phyloP scores from a whole-genome alignment of 2,888 invertebrate species.

The Ophioninae sp. region DNA sequence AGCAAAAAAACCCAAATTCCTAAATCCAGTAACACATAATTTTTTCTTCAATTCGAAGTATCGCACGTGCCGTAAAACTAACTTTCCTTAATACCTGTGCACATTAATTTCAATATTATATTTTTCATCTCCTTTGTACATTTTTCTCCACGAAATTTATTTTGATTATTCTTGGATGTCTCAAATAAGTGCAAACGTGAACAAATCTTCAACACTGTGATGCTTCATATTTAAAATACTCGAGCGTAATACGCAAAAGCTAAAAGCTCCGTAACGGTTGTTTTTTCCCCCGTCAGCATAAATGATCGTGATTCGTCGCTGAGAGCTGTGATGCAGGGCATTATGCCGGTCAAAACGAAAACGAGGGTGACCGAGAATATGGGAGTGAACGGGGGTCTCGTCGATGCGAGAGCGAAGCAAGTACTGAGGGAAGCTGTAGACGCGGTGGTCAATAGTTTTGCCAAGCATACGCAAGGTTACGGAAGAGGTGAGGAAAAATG shows the following conservation, averaged over 20 bases:
- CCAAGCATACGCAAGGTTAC: conserved; percentile 87
- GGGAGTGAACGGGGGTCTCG: conserved; percentile 79
- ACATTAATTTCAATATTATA: too few relatives aligned
- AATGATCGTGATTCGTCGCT: conserved; percentile 69
- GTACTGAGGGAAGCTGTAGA: conserved; percentile 87
- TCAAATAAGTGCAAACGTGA: too few relatives aligned
- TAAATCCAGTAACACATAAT: too few relatives aligned
- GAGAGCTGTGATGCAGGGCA: conserved; percentile 76
- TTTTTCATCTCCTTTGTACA: too few relatives aligned
- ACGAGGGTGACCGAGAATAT: conserved; percentile 78
- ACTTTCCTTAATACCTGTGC: too few relatives aligned
- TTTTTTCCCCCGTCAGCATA: conserved; percentile 63
- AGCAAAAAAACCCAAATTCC: too few relatives aligned
- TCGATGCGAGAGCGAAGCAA: conserved; percentile 83
- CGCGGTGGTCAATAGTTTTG: conserved; percentile 88
- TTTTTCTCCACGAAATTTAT: too few relatives aligned
- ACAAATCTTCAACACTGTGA: too few relatives aligned
- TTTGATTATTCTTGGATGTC: too few relatives aligned
- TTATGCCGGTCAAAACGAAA: conserved; percentile 80
- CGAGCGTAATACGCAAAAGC: conserved; percentile 9
- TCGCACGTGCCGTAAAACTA: too few relatives aligned
- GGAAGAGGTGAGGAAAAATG: conserved; percentile 83
- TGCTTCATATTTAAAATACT: conserved; percentile 5
- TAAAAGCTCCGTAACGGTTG: neutral
- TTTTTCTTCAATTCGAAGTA: too few relatives aligned